Evolutionary conservation across 2,888 invertebrate genomes (phyloP), one percentile per base, ranked within the genome.

Genomic region (Fragum fragum): DNA sequence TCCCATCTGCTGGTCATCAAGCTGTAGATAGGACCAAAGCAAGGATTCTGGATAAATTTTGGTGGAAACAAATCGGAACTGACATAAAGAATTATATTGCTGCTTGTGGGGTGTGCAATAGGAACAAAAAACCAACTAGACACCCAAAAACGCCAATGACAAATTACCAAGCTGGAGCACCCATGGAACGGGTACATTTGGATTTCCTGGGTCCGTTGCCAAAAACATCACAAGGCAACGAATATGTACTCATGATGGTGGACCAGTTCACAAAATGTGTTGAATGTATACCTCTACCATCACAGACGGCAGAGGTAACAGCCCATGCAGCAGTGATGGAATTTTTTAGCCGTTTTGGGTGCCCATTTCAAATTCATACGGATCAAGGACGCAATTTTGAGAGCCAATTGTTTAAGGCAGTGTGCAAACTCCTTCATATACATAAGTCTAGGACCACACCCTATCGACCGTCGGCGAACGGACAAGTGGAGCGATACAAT

Each of bases 221-320:
- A n/a, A 75, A 75, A 26, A 69, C 69, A 28, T 21, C 39, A 39
- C 68, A 53, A 21, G 59, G 69, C 16, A 76, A 76, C 36, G 76
- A 69, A 21, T 28, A 76, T 42, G 29, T 52, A 18, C 57, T 76
- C 16, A 70, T 76, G 76, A 76, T 68, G 75, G 75, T 75, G 26
- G 68, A 75, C 71, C 76, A 76, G 29, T 76, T 76, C 32, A 76
- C 69, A 2, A 76, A 76, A 59, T 76, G 76, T 69, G 55, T 70
- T 5, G 76, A 76, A 52, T 76, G 76, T 42, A 63, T 76, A 53
- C 72, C 77, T 1, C 21, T 76, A n/a, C 77, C 76, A 2, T 61
- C 76, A 29, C 76, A 70, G 26, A 61, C 36, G 1, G 70, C 70
- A 1, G 70, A 76, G 21, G 32, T 61, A 7, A 76, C 76, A 21